Percentiles rank a stretch among this genome's conserved stretches.
Conservation (phyloP, 2,888 invertebrate genomes). For the Trissolcus brochymenae region DNA sequence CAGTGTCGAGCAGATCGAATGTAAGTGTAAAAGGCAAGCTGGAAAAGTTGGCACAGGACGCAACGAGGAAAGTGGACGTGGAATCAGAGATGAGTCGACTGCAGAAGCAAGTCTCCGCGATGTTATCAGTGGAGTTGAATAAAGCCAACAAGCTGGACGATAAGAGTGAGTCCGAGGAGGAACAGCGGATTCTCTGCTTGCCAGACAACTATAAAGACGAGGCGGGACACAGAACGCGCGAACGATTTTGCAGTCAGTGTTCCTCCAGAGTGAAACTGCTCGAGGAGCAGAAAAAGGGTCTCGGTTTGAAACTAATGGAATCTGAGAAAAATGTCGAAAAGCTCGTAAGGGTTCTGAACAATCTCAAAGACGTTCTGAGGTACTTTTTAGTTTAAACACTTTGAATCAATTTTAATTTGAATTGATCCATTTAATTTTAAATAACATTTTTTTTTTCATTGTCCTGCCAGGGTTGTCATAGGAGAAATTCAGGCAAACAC, state of each 20-base stretch:
- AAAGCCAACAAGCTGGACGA: conserved; percentile 10
- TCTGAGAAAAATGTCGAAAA: conserved; percentile 25
- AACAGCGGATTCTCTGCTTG: not conserved
- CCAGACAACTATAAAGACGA: not conserved
- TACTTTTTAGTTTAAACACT: not conserved
- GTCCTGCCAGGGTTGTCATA: too few relatives aligned
- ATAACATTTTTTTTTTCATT: too few relatives aligned
- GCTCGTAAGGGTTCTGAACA: conserved; percentile 17
- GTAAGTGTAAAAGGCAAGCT: not conserved
- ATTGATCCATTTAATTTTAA: too few relatives aligned
- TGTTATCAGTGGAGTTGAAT: conserved; percentile 13
- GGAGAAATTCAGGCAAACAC: too few relatives aligned
- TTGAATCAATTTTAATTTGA: not conserved
- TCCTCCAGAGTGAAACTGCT: not conserved
- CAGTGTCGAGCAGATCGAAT: not conserved
- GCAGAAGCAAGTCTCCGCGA: conserved; percentile 15
- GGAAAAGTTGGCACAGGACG: not conserved
- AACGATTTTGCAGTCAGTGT: conserved; percentile 21
- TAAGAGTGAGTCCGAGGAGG: conserved; percentile 3
- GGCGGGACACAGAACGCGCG: not conserved
- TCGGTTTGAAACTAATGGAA: conserved; percentile 18
- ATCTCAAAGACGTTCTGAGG: conserved; percentile 20
- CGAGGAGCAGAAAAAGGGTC: conserved; percentile 12
- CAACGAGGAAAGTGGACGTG: not conserved
- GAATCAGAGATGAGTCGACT: conserved; percentile 11